A percentile compares a stretch with the other conserved stretches of the same genome.
Evolutionary conservation across 2,113 vertebrate genomes (phyloP).

Genomic region (Thinocorus orbignyianus): DNA sequence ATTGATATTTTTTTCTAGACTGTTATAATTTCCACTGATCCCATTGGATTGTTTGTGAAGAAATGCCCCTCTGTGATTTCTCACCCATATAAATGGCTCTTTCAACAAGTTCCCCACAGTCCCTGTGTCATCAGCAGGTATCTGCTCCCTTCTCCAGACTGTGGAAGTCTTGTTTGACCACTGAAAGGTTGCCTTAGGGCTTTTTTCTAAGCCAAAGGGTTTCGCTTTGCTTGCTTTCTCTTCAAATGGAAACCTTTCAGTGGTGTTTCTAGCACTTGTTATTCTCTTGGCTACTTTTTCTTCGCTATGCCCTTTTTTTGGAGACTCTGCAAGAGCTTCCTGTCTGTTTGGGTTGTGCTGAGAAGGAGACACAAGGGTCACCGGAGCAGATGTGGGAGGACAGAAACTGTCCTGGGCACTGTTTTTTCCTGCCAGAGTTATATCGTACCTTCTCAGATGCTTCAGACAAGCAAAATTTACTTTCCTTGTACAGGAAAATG

Average conservation of each 20-base stretch:
- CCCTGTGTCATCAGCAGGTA: background rate
- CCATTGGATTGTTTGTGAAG: background rate
- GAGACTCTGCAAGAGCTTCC: background rate
- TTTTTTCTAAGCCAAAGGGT: background rate
- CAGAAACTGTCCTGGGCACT: background rate
- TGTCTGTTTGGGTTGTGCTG: background rate
- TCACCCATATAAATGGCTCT: background rate
- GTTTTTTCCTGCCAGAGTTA: background rate
- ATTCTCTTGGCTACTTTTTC: background rate
- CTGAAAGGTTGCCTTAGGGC: no score
- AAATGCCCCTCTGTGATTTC: background rate
- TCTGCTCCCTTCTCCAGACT: background rate
- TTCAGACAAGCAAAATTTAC: background rate
- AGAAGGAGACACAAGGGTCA: background rate
- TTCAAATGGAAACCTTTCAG: background rate
- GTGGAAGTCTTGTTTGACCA: background rate
- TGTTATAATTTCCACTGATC: background rate
- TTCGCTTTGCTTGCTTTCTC: background rate
- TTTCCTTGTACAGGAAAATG: fast-evolving
- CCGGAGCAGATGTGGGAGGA: background rate
- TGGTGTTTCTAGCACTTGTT: background rate
- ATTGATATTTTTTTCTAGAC: background rate
- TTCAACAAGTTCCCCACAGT: background rate
- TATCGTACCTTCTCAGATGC: background rate
- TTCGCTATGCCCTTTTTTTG: background rate